phyloP scores from a whole-genome alignment of 2,888 invertebrate species.

The Pandemis cinnamomeana region DNA sequence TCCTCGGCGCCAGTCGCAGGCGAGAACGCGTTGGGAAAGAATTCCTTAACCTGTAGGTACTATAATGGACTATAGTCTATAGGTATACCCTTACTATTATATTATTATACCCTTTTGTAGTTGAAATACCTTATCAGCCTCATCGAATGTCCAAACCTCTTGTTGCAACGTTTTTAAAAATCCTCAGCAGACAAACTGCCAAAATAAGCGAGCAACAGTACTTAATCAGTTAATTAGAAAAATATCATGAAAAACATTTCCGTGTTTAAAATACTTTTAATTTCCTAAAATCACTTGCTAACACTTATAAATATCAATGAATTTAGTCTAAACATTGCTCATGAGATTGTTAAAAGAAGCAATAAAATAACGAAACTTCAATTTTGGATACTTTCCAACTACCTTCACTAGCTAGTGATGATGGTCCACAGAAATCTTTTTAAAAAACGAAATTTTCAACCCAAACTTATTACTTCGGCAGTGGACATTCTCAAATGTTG shows the following conservation, averaged over 20 bases:
- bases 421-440: not conserved
- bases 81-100: no score
- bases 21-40: slow-evolving; percentile 14
- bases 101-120: no score
- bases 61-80: not conserved
- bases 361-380: not conserved
- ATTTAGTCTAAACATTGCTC: not conserved
- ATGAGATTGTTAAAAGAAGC: not conserved
- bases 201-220: no score
- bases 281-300: not conserved
- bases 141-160: no score
- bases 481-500: slow-evolving; percentile 44
- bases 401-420: not conserved
- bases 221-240: no score
- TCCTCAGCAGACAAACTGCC: no score
- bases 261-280: no score
- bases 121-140: no score
- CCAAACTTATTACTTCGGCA: slow-evolving; percentile 5
- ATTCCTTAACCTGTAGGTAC: not conserved
- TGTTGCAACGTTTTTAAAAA: no score
- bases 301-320: not conserved
- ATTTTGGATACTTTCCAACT: not conserved
- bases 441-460: not conserved
- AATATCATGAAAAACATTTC: no score
- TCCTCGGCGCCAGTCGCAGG: slow-evolving; percentile 33